phyloP scores from a whole-genome alignment of 2,888 invertebrate genomes.

The Ferdinandea cuprea region DNA sequence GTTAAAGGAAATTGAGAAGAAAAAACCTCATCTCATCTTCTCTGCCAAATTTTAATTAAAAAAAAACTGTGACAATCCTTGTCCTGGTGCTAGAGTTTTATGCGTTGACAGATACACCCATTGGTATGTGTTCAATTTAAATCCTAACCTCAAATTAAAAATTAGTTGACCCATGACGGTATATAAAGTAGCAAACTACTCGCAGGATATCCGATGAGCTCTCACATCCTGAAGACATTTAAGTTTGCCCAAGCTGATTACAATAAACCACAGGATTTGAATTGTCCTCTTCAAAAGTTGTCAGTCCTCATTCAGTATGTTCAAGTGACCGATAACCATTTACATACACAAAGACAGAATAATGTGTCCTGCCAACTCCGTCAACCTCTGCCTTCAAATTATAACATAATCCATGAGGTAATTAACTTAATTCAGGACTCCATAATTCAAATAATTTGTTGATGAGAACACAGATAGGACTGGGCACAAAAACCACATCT shows the following conservation, averaged over 20 bases:
- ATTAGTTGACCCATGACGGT: conserved; percentile 35
- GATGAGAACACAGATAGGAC: conserved; percentile 21
- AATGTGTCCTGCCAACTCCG: conserved; percentile 7
- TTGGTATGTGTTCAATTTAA: conserved; percentile 11
- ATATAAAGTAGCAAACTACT: conserved; percentile 11
- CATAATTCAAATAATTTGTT: conserved; percentile 69
- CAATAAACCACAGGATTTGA: conserved; percentile 62
- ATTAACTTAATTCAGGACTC: conserved; percentile 65
- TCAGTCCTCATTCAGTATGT: neutral
- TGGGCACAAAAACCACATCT: conserved; percentile 6
- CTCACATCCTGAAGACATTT: conserved; percentile 11
- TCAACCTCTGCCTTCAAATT: conserved; percentile 7
- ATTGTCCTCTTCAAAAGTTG: conserved; percentile 18
- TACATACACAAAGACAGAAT: conserved; percentile 35
- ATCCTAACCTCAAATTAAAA: conserved; percentile 14
- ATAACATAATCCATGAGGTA: conserved; percentile 57
- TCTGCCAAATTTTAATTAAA: conserved; percentile 25
- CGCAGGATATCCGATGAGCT: conserved; percentile 39
- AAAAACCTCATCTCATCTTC: conserved; percentile 3
- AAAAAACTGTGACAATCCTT: conserved; percentile 1
- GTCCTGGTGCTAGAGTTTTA: neutral
- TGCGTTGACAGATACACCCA: neutral
- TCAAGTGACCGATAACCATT: conserved; percentile 37
- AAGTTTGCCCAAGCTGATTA: conserved; percentile 49
- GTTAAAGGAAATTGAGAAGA: conserved; percentile 29